These are phyloP conservation scores for Meiosimyza decipiens DNA, from an alignment of 2,888 invertebrate species.

Conservation along the genomic window DNA sequence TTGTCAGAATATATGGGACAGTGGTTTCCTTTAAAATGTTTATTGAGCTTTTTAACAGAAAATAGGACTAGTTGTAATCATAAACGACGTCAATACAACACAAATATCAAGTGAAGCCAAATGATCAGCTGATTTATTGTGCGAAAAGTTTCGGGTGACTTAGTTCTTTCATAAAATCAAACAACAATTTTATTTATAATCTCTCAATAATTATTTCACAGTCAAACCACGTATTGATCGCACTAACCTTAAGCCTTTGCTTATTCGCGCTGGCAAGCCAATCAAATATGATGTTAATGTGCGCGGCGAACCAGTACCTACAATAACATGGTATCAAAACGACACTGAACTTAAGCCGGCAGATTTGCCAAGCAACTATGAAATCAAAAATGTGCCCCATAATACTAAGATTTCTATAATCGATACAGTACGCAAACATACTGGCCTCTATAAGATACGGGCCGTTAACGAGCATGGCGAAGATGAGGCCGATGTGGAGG, in stretches of 20 bases:
- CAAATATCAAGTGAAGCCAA: too few relatives aligned
- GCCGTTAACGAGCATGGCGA: constrained; percentile 92
- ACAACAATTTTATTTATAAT: neutral
- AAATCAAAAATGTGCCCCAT: constrained; percentile 88
- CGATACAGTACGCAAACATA: constrained; percentile 83
- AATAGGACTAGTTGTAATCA: too few relatives aligned
- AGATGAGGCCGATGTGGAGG: constrained; percentile 93
- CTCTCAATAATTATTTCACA: constrained; percentile 61
- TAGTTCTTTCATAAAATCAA: neutral
- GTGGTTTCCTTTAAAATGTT: too few relatives aligned
- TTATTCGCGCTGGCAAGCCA: constrained; percentile 90
- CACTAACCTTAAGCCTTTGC: constrained; percentile 89
- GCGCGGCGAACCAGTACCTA: constrained; percentile 95
- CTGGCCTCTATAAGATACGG: constrained; percentile 89
- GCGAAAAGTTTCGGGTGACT: too few relatives aligned
- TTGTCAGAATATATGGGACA: too few relatives aligned
- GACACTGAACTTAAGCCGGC: constrained; percentile 80
- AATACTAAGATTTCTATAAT: constrained; percentile 88
- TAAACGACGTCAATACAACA: too few relatives aligned
- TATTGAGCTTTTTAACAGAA: too few relatives aligned
- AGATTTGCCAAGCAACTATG: constrained; percentile 70
- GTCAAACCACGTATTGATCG: constrained; percentile 98
- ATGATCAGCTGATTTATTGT: too few relatives aligned
- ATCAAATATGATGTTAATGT: constrained; percentile 94
- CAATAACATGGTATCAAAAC: constrained; percentile 88